phyloP scores from a whole-genome alignment of 2,888 invertebrate genomes.

The Caenorhabditis zanzibari region DNA sequence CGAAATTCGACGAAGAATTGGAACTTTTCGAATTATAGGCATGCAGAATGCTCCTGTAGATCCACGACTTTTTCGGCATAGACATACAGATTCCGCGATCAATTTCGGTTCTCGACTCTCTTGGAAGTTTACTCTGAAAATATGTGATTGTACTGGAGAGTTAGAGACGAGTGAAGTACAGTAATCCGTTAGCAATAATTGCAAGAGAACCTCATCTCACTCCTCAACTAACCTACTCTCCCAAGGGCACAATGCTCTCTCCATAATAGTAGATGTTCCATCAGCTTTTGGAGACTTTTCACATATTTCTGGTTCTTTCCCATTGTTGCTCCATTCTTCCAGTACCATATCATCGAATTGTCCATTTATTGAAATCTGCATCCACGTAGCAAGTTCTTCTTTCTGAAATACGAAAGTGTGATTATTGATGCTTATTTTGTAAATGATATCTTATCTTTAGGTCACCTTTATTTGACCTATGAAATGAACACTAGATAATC shows the following conservation, averaged over 20 bases:
- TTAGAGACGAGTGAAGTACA: background rate
- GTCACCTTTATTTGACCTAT: conserved; percentile 8
- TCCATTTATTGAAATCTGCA: conserved; percentile 67
- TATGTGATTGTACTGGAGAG: too few species aligned
- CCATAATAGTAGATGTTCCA: conserved; percentile 74
- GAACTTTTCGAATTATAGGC: conserved; percentile 79
- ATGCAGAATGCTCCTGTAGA: conserved; percentile 75
- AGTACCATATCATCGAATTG: conserved; percentile 62
- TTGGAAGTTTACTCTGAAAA: conserved; percentile 77
- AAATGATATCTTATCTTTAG: background rate
- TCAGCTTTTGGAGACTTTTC: conserved; percentile 64
- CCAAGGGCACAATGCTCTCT: conserved; percentile 80
- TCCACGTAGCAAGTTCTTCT: conserved; percentile 74
- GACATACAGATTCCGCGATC: conserved; percentile 79
- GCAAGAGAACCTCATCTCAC: background rate
- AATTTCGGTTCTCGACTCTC: conserved; percentile 81
- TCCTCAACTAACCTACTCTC: conserved; percentile 71
- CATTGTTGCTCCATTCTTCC: conserved; percentile 68
- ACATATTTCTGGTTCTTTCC: conserved; percentile 66
- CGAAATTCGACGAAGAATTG: conserved; percentile 74
- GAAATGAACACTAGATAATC: conserved; percentile 45
- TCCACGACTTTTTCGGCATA: conserved; percentile 79
- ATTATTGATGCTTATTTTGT: conserved; percentile 37
- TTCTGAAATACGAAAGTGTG: conserved; percentile 64
- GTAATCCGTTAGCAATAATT: background rate